Evolutionary conservation across 2,113 vertebrate species (phyloP), one percentile per base, ranked within the genome.

Genomic region (Misgurnus mizolepis): DNA sequence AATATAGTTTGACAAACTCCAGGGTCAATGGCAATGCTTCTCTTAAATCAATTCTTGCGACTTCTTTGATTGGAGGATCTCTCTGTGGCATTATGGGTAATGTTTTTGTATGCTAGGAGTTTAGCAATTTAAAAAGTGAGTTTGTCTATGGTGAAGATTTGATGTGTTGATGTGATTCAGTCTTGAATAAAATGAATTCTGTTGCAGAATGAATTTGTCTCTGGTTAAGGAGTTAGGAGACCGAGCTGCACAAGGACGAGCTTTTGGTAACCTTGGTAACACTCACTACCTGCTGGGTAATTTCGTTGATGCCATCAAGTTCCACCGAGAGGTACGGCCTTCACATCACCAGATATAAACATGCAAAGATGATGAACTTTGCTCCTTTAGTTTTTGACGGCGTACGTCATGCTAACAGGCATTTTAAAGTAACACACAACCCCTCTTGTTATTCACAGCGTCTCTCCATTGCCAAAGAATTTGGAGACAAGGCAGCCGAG

Each of bases 391-490:
- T 10, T 53, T 50, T 47, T 47, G 45, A 7, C 10, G 10, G 45
- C 1, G 45, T 8, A 47, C 7, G 7, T 47, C 45, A 47, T 7
- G 7, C 45, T 47, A 47, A 47, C 56, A 18, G 41, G 7, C 9
- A 18, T 58, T 9, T 62, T 53, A 22, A 70, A 11, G 40, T 61
- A 40, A 60, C 53, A 56, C 11, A 69, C 55, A 64, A 53, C 50
- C 45, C 18, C 47, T 55, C 41, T 74, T 76, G 49, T 22, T 65
- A 61, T 76, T 89, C 81, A 27, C 91, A 99, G 98, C 93, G 98
- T 79, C 94, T 99, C 6, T 95, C 97, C 86, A 98, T 99, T 0
- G 98, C 98, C 11, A 99, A 99, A 91, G 98, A 99, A 84, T 99
- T 99, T 49, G 98, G 98, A 76, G 98, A 99, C 91, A 97, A 96